phyloP scores from a whole-genome alignment of 1,140 invertebrate genomes.

The Aphaenogaster floridana region DNA sequence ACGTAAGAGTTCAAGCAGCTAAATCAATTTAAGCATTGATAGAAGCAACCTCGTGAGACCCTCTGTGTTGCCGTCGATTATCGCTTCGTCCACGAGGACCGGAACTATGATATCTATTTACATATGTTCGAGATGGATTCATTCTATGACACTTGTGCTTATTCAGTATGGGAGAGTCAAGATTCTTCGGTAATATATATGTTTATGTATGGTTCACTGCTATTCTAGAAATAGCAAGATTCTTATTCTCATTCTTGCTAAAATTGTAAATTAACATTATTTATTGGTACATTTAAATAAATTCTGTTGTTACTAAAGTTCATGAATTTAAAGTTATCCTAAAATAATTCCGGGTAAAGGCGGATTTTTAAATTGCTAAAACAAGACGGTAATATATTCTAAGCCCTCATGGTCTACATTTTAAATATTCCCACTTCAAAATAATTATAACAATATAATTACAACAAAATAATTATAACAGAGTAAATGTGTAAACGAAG shows the following conservation, averaged over 20 bases:
- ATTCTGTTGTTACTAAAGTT: neutral
- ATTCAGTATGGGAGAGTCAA: neutral
- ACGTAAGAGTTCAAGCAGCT: slow-evolving; percentile 60
- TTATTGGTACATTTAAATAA: neutral
- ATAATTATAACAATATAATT: neutral
- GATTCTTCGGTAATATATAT: neutral
- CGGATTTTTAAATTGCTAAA: neutral
- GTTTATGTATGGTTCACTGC: neutral
- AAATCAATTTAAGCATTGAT: slow-evolving; percentile 66
- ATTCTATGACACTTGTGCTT: neutral
- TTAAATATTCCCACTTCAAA: neutral
- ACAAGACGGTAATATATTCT: neutral
- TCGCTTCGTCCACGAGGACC: slow-evolving; percentile 8
- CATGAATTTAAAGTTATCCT: neutral
- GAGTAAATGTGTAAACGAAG: neutral
- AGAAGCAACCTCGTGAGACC: slow-evolving; percentile 59
- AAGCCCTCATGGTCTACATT: neutral
- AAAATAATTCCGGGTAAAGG: neutral
- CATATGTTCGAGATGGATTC: neutral
- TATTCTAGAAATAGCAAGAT: neutral
- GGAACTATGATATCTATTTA: slow-evolving; percentile 48
- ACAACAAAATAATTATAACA: neutral
- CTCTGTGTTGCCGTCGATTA: slow-evolving; percentile 16
- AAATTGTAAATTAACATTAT: neutral
- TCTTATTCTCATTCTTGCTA: neutral